A percentile compares a stretch with the other conserved stretches of the same genome.
These are phyloP conservation scores for Caenorhabditis briggsae DNA, from an alignment of 1,140 invertebrate species.

Conservation along the genomic window DNA sequence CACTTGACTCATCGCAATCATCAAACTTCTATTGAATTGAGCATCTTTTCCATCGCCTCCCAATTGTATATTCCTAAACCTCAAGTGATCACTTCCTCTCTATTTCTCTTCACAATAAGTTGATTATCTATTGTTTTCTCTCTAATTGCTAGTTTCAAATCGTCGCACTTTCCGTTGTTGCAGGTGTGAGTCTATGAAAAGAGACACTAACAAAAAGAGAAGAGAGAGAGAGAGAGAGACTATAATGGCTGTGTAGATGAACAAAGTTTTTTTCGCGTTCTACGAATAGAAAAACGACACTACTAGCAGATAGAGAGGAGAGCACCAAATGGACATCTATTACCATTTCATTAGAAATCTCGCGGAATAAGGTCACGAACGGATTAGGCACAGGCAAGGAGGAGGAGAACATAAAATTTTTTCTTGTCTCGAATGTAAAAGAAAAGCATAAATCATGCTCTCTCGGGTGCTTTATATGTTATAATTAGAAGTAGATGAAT, in stretches of 20 bases:
- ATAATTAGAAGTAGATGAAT: constrained; percentile 28
- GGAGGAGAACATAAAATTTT: constrained; percentile 37
- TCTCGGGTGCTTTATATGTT: constrained; percentile 1
- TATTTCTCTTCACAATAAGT: constrained; percentile 19
- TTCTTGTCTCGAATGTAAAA: not conserved
- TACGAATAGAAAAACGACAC: constrained; percentile 17
- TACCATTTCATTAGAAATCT: constrained; percentile 41
- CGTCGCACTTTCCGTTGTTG: constrained; percentile 49
- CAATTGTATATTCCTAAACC: not conserved
- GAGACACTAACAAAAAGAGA: not conserved
- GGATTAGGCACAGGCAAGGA: not conserved
- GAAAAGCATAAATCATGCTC: constrained; percentile 38
- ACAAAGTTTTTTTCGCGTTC: constrained; percentile 16
- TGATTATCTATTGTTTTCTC: constrained; percentile 49
- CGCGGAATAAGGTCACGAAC: not conserved
- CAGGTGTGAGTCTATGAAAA: constrained; percentile 36
- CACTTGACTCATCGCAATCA: constrained; percentile 45
- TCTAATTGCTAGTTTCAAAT: constrained; percentile 49
- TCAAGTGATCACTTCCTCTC: constrained; percentile 30
- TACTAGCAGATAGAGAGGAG: not conserved
- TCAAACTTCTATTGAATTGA: not conserved
- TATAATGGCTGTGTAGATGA: constrained; percentile 34
- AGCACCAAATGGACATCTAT: constrained; percentile 1
- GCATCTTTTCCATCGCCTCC: not conserved
- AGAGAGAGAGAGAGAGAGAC: too few species aligned